phyloP scores from a whole-genome alignment of 2,113 vertebrate genomes.

The Daubentonia madagascariensis region DNA sequence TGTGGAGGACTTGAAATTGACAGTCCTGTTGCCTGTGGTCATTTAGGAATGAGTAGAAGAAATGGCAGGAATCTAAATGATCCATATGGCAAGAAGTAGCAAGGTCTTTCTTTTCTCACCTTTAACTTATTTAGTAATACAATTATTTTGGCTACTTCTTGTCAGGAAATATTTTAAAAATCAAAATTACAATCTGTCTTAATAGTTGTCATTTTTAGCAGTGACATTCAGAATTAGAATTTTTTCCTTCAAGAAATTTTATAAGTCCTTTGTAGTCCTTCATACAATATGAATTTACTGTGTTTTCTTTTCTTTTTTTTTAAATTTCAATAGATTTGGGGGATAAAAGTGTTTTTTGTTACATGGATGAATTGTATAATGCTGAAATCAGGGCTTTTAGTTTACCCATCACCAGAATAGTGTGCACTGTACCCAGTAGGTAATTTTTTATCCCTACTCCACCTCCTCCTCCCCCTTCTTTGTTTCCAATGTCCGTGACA shows the following conservation, averaged over 20 bases:
- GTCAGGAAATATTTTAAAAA: neutral
- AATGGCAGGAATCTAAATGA: neutral
- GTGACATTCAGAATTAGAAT: neutral
- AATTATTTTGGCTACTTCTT: neutral
- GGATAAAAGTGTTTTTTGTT: too few species aligned
- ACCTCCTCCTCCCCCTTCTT: too few species aligned
- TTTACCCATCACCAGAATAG: too few species aligned
- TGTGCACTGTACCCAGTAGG: too few species aligned
- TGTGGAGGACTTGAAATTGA: neutral
- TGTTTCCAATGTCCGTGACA: too few species aligned
- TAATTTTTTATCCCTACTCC: too few species aligned
- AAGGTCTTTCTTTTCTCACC: neutral
- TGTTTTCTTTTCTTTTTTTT: neutral
- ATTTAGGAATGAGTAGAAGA: neutral
- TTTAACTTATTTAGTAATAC: neutral
- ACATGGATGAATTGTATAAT: too few species aligned
- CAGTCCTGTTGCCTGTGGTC: neutral
- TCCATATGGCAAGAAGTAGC: neutral
- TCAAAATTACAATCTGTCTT: neutral
- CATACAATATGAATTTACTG: neutral
- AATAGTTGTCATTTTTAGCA: neutral
- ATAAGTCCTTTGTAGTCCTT: neutral
- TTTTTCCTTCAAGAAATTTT: neutral
- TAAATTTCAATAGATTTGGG: too few species aligned
- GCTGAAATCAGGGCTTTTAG: too few species aligned